Evolutionary conservation across 2,113 vertebrate genomes (phyloP).

Genomic region (Columba janthina): DNA sequence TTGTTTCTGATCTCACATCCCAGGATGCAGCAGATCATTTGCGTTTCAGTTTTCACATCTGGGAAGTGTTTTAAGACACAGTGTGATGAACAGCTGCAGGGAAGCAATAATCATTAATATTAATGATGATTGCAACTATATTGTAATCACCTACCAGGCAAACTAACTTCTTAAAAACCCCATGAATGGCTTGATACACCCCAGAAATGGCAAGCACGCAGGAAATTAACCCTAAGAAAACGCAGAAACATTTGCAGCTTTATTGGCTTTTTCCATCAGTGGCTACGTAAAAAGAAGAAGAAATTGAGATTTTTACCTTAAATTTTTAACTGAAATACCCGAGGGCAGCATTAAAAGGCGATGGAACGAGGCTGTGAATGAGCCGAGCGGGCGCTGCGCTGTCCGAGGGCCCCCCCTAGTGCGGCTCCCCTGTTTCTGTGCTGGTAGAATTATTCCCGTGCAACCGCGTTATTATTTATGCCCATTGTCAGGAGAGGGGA

Average conservation of each 20-base stretch:
- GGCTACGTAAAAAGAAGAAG: not conserved
- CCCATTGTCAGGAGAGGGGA: constrained; percentile 28
- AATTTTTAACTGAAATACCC: not conserved
- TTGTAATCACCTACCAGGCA: not conserved
- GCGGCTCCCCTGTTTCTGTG: not conserved
- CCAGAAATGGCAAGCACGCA: not conserved
- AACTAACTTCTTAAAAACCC: not conserved
- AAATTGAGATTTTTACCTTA: not conserved
- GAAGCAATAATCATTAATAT: not conserved
- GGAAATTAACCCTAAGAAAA: not conserved
- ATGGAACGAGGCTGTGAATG: not conserved
- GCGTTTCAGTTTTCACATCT: not conserved
- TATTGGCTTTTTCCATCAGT: not conserved
- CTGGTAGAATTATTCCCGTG: constrained; percentile 1
- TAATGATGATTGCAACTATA: not conserved
- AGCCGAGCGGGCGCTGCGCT: not conserved
- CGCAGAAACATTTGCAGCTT: fast-evolving
- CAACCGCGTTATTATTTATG: constrained; percentile 7
- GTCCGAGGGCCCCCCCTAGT: constrained; percentile 45
- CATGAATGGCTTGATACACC: fast-evolving
- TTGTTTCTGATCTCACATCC: fast-evolving
- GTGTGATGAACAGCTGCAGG: not conserved
- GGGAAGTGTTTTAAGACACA: not conserved
- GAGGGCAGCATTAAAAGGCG: not conserved
- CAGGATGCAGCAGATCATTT: no score